Evolutionary conservation across 2,888 invertebrate species (phyloP), one percentile per base, ranked within the genome.

Genomic region (Habrosyne pyritoides): DNA sequence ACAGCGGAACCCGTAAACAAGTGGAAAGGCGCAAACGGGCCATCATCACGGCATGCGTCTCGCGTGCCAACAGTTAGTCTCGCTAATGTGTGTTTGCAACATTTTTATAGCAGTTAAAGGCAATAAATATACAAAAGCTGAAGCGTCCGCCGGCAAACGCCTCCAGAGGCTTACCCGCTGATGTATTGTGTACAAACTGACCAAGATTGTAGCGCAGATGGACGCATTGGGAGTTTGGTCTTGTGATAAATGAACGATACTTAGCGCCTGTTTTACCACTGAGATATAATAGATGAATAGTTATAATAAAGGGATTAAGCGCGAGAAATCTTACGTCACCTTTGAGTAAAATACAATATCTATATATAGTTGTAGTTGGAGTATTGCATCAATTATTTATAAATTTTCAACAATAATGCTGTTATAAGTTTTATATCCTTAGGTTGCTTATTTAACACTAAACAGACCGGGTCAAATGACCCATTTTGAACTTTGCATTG

Each of bases 41-140:
- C 64, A 59, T 69, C 73, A 75, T 75, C 75, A 78, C 76, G 74
- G 73, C 69, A 88, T 84, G 79, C 87, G 67, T 67, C 73, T 76
- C 84, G 82, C 86, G 86, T 87, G 76, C 80, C 67, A 60, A 67
- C 85, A 77, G 82, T 86, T 81, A 83, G 77, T 87, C 83, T 83
- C 71, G 60, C 79, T 86, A 87, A 87, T 86, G 85, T 85, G 79
- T 85, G 83, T 84, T 84, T 67, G 73, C 66, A 83, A 84, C 84
- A 84, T 83, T 86, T 88, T 87, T 87, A 87, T 86, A 75, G 82
- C 81, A 75, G 77, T 81, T 79, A 77, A 66, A 69, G 67, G 79
- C 82, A 77, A 85, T 86, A 88, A 88, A 86, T 86, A 83, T 70
- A 64, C 63, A 60, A 66, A 63, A 55, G 61, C 62, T 21, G 24